Evolutionary conservation across 1,140 invertebrate genomes (phyloP).

Genomic region (Zaprionus tsacasi): DNA sequence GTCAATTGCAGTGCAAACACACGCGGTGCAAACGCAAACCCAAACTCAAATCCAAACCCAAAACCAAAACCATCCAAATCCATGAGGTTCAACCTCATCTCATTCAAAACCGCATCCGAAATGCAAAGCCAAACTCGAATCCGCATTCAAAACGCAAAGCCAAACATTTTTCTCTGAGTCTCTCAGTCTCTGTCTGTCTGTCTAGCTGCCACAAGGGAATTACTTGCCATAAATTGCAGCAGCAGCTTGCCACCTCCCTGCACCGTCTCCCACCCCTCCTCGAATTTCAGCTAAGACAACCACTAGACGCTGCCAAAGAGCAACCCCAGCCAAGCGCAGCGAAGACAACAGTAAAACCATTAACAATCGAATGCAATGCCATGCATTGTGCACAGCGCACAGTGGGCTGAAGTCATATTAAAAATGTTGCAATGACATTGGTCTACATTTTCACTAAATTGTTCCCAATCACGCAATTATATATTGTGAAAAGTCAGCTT

Average conservation of each 20-base stretch:
- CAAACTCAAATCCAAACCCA: constrained; percentile 7
- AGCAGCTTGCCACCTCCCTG: constrained; percentile 17
- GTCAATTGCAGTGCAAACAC: constrained; percentile 71
- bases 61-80: background rate
- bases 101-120: constrained; percentile 16
- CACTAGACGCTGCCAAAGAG: constrained; percentile 41
- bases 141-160: background rate
- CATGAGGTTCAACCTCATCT: background rate
- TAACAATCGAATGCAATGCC: constrained; percentile 4
- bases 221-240: constrained; percentile 65
- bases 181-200: constrained; percentile 9
- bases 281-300: background rate
- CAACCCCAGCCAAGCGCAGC: constrained; percentile 45
- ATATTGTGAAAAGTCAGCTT: too few species aligned
- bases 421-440: background rate
- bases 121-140: constrained; percentile 18
- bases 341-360: constrained; percentile 17
- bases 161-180: background rate
- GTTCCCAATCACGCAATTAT: background rate
- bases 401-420: constrained; percentile 3
- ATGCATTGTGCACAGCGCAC: constrained; percentile 18
- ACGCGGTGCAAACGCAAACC: constrained; percentile 15
- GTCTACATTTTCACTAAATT: background rate
- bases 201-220: constrained; percentile 53
- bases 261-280: background rate